phyloP scores from a whole-genome alignment of 2,113 vertebrate genomes.

The Corythaixoides concolor region DNA sequence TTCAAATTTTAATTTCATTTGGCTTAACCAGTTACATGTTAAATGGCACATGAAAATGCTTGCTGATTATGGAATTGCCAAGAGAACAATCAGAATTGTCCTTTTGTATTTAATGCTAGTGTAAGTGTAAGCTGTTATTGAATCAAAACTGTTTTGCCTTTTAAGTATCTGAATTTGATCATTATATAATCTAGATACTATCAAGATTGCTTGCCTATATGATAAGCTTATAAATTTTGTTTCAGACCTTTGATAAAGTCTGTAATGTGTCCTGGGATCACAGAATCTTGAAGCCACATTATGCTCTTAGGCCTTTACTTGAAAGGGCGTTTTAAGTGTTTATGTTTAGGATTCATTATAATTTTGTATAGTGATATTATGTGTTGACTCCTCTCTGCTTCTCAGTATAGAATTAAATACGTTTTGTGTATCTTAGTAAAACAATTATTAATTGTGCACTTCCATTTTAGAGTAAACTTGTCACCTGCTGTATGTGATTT shows the following conservation, averaged over 20 bases:
- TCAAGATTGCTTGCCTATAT: not conserved
- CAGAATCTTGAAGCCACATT: not conserved
- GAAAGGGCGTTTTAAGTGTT: not conserved
- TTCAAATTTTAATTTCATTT: not conserved
- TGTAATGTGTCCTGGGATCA: not conserved
- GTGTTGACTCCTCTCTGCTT: not conserved
- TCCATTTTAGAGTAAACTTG: not conserved
- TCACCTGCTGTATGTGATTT: not conserved
- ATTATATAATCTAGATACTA: not conserved
- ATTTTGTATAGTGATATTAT: not conserved
- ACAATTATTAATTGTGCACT: not conserved
- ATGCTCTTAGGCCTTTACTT: not conserved
- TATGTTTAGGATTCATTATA: not conserved
- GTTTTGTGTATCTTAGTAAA: not conserved
- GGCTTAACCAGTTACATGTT: not conserved
- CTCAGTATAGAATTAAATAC: not conserved
- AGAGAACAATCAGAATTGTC: not conserved
- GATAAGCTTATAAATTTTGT: not conserved
- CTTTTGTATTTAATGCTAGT: not conserved
- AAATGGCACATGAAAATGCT: not conserved
- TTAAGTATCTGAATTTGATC: not conserved
- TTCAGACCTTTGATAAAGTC: not conserved
- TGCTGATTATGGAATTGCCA: not conserved
- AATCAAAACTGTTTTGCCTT: not conserved
- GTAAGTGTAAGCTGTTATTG: not conserved